phyloP scores from a whole-genome alignment of 2,797 vertebrate genomes.

The Nasua narica region DNA sequence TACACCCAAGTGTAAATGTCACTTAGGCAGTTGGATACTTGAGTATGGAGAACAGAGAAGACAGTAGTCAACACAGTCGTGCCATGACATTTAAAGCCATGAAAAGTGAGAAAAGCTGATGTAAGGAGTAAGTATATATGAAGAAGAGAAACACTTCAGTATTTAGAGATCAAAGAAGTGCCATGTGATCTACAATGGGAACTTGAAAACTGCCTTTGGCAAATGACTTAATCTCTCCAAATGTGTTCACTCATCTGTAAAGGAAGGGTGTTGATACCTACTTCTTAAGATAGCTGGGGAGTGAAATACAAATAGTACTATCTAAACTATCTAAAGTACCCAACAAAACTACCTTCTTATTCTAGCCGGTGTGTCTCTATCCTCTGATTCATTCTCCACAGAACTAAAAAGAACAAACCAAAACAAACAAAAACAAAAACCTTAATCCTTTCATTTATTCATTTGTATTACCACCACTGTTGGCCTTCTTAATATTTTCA shows the following conservation, averaged over 20 bases:
- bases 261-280: background rate
- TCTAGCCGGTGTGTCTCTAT: background rate
- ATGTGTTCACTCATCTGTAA: background rate
- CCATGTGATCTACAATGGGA: background rate
- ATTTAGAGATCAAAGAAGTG: background rate
- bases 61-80: background rate
- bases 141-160: background rate
- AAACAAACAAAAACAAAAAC: background rate
- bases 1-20: background rate
- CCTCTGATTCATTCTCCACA: background rate
- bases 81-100: background rate
- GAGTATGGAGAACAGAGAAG: background rate
- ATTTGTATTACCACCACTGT: background rate
- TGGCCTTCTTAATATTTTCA: background rate
- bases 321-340: background rate
- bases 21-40: background rate
- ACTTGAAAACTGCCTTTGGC: conserved; percentile 27
- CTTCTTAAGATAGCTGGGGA: background rate
- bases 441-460: background rate
- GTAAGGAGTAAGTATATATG: background rate
- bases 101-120: background rate
- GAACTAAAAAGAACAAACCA: background rate
- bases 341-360: background rate
- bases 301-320: background rate
- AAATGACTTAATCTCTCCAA: background rate